A percentile compares a stretch with the other conserved stretches of the same genome.
Evolutionary conservation across 2,113 vertebrate species (phyloP).

Genomic region (Lamprotornis superbus): DNA sequence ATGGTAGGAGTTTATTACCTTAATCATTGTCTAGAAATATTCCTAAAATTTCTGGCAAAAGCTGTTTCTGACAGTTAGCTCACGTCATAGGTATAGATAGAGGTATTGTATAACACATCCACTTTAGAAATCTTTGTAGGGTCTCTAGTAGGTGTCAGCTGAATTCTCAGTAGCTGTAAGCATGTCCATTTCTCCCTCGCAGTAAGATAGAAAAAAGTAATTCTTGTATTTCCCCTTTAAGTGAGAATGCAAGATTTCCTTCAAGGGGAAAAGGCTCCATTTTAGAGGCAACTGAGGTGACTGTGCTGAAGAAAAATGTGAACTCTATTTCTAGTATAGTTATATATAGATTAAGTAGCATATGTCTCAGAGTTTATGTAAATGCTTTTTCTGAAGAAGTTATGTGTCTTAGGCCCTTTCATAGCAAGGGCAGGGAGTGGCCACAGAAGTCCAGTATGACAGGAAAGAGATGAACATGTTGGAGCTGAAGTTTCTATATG

Average conservation of each 20-base stretch:
- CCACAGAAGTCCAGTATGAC: not conserved
- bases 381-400: not conserved
- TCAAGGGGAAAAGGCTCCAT: not conserved
- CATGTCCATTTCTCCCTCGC: accelerated
- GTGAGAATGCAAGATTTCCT: not conserved
- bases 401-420: not conserved
- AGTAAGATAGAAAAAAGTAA: not conserved
- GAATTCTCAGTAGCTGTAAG: not conserved
- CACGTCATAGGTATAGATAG: not conserved
- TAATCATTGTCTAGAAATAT: not conserved
- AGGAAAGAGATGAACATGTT: not conserved
- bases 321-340: not conserved
- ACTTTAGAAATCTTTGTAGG: not conserved
- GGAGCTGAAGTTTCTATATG: not conserved
- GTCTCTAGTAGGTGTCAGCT: not conserved
- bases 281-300: not conserved
- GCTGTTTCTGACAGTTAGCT: not conserved
- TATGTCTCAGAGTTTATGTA: not conserved
- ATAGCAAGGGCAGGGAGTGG: not conserved
- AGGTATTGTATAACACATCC: not conserved
- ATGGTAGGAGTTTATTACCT: not conserved
- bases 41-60: not conserved
- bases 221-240: not conserved
- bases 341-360: not conserved
- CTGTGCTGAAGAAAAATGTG: not conserved